Conservation (phyloP, 2,797 vertebrate genomes). For the Girardinus metallicus region DNA sequence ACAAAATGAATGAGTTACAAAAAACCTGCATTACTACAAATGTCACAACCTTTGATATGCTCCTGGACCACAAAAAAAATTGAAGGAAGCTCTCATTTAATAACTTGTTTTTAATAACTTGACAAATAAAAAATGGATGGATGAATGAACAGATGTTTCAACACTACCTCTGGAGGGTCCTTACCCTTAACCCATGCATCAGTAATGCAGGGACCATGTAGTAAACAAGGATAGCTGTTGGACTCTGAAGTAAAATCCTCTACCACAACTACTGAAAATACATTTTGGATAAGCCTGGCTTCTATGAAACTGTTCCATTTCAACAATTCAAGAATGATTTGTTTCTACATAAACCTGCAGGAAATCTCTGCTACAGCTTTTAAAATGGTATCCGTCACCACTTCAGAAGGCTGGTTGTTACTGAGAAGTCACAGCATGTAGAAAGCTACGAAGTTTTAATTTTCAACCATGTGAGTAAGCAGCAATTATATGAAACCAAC, state of each 20-base stretch:
- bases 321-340: neutral
- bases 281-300: neutral
- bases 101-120: no score
- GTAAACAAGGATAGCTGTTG: neutral
- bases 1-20: neutral
- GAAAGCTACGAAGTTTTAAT: neutral
- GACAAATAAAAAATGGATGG: no score
- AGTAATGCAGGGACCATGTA: neutral
- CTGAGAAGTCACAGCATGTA: neutral
- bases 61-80: neutral
- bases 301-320: neutral
- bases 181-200: neutral
- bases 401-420: neutral
- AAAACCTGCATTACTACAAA: neutral
- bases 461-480: neutral
- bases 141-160: neutral
- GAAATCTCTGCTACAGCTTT: neutral
- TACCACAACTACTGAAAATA: neutral
- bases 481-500: neutral
- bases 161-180: neutral
- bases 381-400: neutral
- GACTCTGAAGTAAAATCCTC: neutral
- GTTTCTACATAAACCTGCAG: neutral
- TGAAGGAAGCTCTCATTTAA: neutral
- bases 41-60: neutral